phyloP scores from a whole-genome alignment of 1,140 invertebrate genomes.

The Brachionus sp. region DNA sequence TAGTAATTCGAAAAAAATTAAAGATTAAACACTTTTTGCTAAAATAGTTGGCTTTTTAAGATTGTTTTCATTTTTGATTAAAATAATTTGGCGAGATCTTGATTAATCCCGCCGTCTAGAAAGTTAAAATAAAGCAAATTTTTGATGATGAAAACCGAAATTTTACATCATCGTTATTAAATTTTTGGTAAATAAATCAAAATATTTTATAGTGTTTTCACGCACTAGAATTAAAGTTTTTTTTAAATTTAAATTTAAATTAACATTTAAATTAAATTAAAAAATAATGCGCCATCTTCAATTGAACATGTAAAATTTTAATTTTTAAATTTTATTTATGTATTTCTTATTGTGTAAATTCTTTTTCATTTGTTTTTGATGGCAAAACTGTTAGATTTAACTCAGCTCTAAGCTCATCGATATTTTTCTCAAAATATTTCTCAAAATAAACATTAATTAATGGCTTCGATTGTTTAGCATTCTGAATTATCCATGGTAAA shows the following conservation, averaged over 20 bases:
- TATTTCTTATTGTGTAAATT: no score
- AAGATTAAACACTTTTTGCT: no score
- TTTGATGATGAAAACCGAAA: constrained; percentile 30
- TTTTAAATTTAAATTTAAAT: background rate
- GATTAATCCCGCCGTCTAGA: constrained; percentile 40
- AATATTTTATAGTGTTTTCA: constrained; percentile 35
- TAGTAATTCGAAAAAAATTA: no score
- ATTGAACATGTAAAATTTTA: background rate
- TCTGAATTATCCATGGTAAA: constrained; percentile 81
- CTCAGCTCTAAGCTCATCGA: constrained; percentile 71
- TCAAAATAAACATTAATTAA: constrained; percentile 84
- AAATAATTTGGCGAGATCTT: background rate
- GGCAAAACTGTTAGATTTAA: constrained; percentile 50
- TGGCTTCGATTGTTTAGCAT: constrained; percentile 71
- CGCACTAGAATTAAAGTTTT: constrained; percentile 34
- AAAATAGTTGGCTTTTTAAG: no score
- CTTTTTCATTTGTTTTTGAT: background rate
- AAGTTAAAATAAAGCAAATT: constrained; percentile 46
- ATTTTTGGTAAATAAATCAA: background rate
- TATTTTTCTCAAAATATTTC: constrained; percentile 82
- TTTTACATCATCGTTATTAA: background rate
- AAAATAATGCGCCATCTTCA: constrained; percentile 6
- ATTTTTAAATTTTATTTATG: no score
- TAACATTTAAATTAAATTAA: background rate
- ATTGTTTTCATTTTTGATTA: background rate